These are phyloP conservation scores for Avahi laniger DNA, from an alignment of 2,797 vertebrate species.

Conservation along the genomic window DNA sequence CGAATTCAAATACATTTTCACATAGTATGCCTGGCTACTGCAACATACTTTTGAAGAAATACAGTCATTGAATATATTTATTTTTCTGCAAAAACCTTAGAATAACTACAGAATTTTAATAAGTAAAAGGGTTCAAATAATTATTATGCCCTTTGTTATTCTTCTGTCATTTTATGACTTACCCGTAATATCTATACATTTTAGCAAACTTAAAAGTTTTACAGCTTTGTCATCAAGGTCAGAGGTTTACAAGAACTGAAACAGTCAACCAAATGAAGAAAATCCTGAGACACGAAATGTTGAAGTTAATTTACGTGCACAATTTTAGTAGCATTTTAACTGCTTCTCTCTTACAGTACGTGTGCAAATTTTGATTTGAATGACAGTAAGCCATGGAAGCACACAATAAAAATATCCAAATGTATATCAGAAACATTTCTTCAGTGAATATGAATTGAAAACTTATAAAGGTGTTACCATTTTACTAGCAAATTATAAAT, in stretches of 20 bases:
- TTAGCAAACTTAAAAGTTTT: slow-evolving; percentile 69
- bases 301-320: slow-evolving; percentile 69
- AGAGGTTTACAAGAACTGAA: slow-evolving; percentile 71
- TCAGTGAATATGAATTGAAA: slow-evolving; percentile 69
- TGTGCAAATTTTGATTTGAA: slow-evolving; percentile 64
- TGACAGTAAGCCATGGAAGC: slow-evolving; percentile 65
- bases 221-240: slow-evolving; percentile 65
- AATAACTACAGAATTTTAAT: slow-evolving; percentile 62
- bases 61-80: slow-evolving; percentile 74
- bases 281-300: slow-evolving; percentile 67
- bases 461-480: slow-evolving; percentile 76
- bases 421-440: slow-evolving; percentile 69
- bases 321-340: slow-evolving; percentile 67
- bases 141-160: slow-evolving; percentile 45
- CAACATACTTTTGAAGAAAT: slow-evolving; percentile 62
- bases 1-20: slow-evolving; percentile 70
- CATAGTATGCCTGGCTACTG: slow-evolving; percentile 54
- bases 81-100: slow-evolving; percentile 71
- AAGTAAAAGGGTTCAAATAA: slow-evolving; percentile 68
- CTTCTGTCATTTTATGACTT: slow-evolving; percentile 79
- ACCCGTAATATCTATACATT: slow-evolving; percentile 80
- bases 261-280: slow-evolving; percentile 59
- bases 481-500: slow-evolving; percentile 76
- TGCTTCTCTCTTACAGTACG: slow-evolving; percentile 53
- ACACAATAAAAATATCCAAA: slow-evolving; percentile 71